Base-by-base conservation (phyloP, 2,888 invertebrate genomes). In the Stomorhina lunata region DNA sequence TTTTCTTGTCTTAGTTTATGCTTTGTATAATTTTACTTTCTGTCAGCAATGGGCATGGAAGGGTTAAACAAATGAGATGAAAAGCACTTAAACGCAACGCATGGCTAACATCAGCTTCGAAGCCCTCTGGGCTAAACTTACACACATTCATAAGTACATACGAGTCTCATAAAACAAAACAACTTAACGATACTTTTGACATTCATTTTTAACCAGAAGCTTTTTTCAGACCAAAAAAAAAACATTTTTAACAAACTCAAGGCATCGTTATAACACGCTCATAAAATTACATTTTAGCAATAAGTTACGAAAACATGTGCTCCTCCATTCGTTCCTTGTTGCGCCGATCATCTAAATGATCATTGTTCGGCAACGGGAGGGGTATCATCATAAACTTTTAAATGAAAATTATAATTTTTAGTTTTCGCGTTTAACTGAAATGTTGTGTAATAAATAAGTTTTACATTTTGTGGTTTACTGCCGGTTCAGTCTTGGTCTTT, bases 401-500 rank as follows among this genome's bases (percentile, higher is more conserved):
- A 79, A 66, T 78, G 63, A 37, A 82, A 79, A 82, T 66, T 76
- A 82, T 72, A 72, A 75, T 65, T 82, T 79, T 68, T 75, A n/a
- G 48, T 71, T 59, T 66, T 68, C 29, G 10, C 65, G 48, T 73
- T 82, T 82, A 82, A 82, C 75, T 40, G 65, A 82, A 79, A 71
- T 82, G 69, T 82, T 82, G 65, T 79, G 65, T 66, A 82, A 79
- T 82, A 82, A 75, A 82, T 79, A 82, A 75, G 71, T 50, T 79
- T 79, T 66, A 65, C 48, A 71, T 40, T n/a, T n/a, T 48, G 32
- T 32, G 6, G 15, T 48, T 25, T 40, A 34, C n/a, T 27, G 9
- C 6, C 4, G 25, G 65, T 55, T 17, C 20, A 53, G n/a, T 43
- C 37, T 17, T 17, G 34, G 25, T 22, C 53, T 63, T 53, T 20